These are phyloP conservation scores for Zalophus californianus DNA, from an alignment of 2,797 vertebrate species.

Conservation along the genomic window DNA sequence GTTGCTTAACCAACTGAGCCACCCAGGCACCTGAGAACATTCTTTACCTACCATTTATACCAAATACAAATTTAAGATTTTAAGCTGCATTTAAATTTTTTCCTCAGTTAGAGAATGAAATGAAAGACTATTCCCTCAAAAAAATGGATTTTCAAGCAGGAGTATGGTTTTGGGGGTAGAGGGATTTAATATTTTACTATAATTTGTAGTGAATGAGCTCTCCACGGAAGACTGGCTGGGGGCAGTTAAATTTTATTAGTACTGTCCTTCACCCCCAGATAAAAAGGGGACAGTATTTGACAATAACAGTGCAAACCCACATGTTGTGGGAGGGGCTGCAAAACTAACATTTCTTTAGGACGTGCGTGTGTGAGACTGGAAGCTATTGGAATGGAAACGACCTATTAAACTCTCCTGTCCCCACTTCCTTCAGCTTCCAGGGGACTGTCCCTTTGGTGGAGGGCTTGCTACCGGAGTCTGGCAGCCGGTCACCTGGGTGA, in stretches of 20 bases:
- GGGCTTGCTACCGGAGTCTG: fast-evolving
- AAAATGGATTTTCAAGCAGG: background rate
- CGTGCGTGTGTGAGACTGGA: fast-evolving
- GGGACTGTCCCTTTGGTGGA: background rate
- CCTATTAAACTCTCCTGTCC: background rate
- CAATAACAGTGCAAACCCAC: background rate
- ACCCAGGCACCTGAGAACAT: background rate
- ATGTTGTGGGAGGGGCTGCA: background rate
- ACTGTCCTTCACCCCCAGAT: background rate
- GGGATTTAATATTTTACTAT: background rate
- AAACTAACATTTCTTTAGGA: background rate
- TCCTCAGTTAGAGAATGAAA: background rate
- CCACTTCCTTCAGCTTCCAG: fast-evolving
- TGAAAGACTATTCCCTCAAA: background rate
- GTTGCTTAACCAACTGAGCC: no score
- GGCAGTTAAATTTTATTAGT: background rate
- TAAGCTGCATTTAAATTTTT: background rate
- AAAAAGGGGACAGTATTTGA: background rate
- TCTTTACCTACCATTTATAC: background rate
- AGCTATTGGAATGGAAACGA: background rate
- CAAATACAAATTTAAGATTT: background rate
- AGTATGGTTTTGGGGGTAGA: background rate
- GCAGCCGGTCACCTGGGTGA: background rate
- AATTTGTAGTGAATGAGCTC: background rate
- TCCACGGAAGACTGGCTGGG: background rate